Evolutionary conservation across 2,888 invertebrate species (phyloP).

Genomic region (Xestia ashworthii): DNA sequence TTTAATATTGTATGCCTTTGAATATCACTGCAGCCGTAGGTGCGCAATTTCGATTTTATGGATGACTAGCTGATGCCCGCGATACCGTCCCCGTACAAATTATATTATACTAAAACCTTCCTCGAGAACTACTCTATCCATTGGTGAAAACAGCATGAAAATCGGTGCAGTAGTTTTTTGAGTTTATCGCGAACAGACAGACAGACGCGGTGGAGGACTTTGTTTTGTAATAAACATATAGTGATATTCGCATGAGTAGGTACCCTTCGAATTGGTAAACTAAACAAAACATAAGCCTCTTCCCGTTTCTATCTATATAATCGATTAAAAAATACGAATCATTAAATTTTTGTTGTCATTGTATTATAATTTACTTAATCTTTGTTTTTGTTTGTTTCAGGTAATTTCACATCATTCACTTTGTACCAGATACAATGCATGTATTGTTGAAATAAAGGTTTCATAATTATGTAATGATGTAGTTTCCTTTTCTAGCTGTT

Average conservation of each 20-base stretch:
- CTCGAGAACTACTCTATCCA: too few species aligned
- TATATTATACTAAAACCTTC: too few species aligned
- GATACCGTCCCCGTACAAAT: too few species aligned
- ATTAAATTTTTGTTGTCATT: neutral
- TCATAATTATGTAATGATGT: conserved; percentile 4
- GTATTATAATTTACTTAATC: neutral
- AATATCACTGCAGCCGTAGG: neutral
- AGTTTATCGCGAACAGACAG: too few species aligned
- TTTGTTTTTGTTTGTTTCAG: conserved; percentile 43
- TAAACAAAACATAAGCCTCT: neutral
- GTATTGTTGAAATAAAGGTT: conserved; percentile 44
- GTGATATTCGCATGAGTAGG: too few species aligned
- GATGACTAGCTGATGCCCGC: neutral
- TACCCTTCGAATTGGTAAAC: neutral
- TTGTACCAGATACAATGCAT: conserved; percentile 1
- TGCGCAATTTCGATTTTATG: neutral
- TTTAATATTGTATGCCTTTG: neutral
- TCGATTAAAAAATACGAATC: neutral
- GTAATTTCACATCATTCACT: conserved; percentile 40
- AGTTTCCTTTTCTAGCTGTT: neutral
- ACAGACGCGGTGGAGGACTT: too few species aligned
- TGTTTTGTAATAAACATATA: too few species aligned
- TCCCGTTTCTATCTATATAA: neutral
- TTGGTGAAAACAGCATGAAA: too few species aligned
- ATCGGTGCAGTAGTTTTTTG: too few species aligned